Evolutionary conservation across 2,113 vertebrate species (phyloP).

Genomic region (Chionis minor): DNA sequence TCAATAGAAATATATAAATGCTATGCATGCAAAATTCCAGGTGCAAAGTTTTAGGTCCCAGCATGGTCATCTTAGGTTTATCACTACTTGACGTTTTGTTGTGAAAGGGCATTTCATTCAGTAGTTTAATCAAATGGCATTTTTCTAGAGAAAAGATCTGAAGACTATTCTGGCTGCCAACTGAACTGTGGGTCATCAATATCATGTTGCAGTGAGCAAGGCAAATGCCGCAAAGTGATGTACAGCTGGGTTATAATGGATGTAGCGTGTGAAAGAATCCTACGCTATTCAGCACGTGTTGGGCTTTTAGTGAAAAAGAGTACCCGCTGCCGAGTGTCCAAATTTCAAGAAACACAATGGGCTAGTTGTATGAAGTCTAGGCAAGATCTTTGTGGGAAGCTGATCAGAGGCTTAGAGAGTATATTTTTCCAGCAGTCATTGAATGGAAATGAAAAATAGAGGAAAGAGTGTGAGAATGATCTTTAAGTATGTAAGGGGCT

Average conservation of each 20-base stretch:
- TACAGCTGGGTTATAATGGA: background rate
- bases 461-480: background rate
- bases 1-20: background rate
- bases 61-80: background rate
- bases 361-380: background rate
- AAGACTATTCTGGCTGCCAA: background rate
- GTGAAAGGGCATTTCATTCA: background rate
- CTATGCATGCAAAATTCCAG: background rate
- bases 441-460: background rate
- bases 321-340: background rate
- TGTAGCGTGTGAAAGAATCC: background rate
- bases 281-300: background rate
- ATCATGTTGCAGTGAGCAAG: background rate
- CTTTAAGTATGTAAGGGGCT: background rate
- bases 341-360: background rate
- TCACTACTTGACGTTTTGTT: background rate
- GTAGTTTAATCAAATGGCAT: background rate
- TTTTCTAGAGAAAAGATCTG: background rate
- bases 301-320: background rate
- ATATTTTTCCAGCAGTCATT: background rate
- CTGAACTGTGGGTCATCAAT: background rate
- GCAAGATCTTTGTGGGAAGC: background rate
- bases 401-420: background rate
- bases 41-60: background rate
- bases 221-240: background rate